Evolutionary conservation across 2,113 vertebrate genomes (phyloP), one percentile per base, ranked within the genome.

Genomic region (Suncus etruscus): DNA sequence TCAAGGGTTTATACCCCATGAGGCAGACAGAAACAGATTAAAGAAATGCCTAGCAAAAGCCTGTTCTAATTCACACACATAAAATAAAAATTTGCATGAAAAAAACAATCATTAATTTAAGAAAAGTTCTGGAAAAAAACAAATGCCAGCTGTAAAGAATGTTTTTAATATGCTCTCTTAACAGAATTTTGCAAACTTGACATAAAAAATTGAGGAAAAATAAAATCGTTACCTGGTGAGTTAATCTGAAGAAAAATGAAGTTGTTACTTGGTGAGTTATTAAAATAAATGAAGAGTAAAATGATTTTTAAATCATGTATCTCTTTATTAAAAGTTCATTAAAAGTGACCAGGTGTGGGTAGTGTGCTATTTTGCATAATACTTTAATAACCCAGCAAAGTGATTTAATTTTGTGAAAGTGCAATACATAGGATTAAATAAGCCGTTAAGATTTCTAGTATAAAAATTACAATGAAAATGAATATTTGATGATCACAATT

Each of bases 1-100:
- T 95, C 94, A 96, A 96, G 95, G 89, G 86, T 93, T 87, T 80
- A 58, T 47, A 51, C 54, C 90, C 90, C 92, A 90, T 20, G 83
- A 86, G 88, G 83, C 92, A 88, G 88, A 25, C 89, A 70, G 31
- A 73, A 27, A 83, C 93, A 94, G 88, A 96, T 95, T 79, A 91
- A 80, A 39, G 69, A 87, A 63, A 78, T 31, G 65, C 76, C 77
- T 88, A 94, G 80, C 27, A 90, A 86, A 95, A 94, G 92, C 47
- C 86, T 65, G 50, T 68, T 91, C 88, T 86, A 88, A 94, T 93
- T 95, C 90, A 93, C 80, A 82, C 10, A 87, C 61, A 94, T 47
- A 93, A 95, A 93, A 88, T 63, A 85, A 86, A 91, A 81, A 78
- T 25, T 78, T 72, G n/a, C 79, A 75, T 80, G 73, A 88, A 94